Conservation (phyloP, 2,113 vertebrate genomes). For the Emydura subglobosa region DNA sequence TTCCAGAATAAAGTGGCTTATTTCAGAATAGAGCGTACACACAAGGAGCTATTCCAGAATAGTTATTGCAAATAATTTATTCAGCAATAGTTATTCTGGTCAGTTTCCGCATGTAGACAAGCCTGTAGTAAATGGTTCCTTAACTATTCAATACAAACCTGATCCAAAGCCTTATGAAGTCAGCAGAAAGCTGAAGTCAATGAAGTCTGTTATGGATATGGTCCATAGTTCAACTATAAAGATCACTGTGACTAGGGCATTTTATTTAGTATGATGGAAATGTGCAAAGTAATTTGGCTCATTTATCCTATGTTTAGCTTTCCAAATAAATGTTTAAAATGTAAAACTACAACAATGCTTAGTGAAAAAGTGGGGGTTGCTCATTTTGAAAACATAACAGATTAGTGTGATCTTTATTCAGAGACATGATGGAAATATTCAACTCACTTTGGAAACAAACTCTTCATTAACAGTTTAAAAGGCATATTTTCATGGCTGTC, state of each 20-base stretch:
- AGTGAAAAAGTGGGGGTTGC: background rate
- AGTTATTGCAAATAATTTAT: background rate
- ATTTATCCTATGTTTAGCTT: background rate
- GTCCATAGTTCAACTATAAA: background rate
- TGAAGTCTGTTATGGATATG: background rate
- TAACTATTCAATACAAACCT: background rate
- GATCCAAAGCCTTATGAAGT: background rate
- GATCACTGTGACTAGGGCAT: background rate
- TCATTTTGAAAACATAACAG: slow-evolving; percentile 18
- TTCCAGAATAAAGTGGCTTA: background rate
- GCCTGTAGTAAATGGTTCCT: background rate
- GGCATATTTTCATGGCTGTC: background rate
- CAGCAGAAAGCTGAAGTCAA: background rate
- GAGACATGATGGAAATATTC: background rate
- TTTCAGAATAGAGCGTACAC: background rate
- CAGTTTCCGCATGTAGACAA: background rate
- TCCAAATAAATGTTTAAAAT: background rate
- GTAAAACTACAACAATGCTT: background rate
- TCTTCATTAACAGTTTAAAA: background rate
- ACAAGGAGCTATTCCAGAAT: background rate
- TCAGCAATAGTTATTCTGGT: background rate
- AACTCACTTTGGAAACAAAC: background rate
- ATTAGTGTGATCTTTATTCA: slow-evolving; percentile 26
- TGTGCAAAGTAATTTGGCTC: background rate
- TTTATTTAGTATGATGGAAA: background rate